Evolutionary conservation across 2,888 invertebrate species (phyloP).

Genomic region (Brachylomia viminalis): DNA sequence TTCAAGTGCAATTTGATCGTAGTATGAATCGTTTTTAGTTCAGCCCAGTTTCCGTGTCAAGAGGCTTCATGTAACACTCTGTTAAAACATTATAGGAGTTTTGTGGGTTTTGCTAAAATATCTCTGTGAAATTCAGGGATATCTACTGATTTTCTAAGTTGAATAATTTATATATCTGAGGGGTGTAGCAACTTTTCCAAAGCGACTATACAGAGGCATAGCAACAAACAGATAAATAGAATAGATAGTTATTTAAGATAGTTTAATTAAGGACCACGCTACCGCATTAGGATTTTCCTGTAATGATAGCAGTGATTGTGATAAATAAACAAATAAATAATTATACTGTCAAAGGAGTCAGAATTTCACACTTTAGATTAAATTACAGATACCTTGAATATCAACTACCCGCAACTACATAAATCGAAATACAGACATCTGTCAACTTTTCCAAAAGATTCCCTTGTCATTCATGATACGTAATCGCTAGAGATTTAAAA

Average conservation of each 20-base stretch:
- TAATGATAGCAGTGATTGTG: too few relatives aligned
- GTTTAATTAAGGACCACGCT: too few relatives aligned
- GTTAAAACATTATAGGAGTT: too few relatives aligned
- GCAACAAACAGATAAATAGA: too few relatives aligned
- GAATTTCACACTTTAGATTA: background rate
- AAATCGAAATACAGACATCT: conserved; percentile 57
- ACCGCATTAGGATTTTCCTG: too few relatives aligned
- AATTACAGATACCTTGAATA: background rate
- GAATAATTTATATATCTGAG: background rate
- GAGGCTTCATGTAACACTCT: too few relatives aligned
- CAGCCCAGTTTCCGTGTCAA: background rate
- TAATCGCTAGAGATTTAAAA: conserved; percentile 71
- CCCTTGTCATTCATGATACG: conserved; percentile 63
- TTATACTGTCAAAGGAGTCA: too few relatives aligned
- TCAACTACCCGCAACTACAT: background rate
- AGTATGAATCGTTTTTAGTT: background rate
- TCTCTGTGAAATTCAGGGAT: background rate
- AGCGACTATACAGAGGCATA: background rate
- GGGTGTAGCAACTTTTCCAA: background rate
- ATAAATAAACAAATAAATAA: too few relatives aligned
- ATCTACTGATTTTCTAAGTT: background rate
- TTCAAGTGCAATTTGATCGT: background rate
- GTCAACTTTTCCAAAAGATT: conserved; percentile 51
- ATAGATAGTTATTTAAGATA: too few relatives aligned
- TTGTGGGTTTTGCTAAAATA: background rate